Percentiles rank a stretch among this genome's conserved stretches.
phyloP scores from a whole-genome alignment of 2,113 vertebrate genomes.

The Entelurus aequoreus region DNA sequence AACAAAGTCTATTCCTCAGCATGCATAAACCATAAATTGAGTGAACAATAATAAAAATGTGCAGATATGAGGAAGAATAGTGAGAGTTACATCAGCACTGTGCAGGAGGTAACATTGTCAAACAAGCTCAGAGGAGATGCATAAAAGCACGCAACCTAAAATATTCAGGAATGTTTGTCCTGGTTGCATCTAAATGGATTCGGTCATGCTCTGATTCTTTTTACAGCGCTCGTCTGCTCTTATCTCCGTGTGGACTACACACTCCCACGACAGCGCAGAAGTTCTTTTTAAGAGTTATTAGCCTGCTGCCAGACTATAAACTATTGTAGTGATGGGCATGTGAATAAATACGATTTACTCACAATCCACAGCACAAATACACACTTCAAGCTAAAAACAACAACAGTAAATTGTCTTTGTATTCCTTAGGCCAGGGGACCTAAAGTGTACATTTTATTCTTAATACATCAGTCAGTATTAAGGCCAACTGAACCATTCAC shows the following conservation, averaged over 20 bases:
- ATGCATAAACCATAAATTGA: conserved; percentile 36
- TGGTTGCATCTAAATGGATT: conserved; percentile 41
- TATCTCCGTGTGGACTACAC: conserved; percentile 26
- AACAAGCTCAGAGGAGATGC: conserved; percentile 6
- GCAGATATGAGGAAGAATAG: not conserved
- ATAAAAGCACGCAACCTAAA: conserved; percentile 35
- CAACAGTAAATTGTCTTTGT: too few species aligned
- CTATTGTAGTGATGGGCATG: not conserved
- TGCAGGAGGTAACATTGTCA: conserved; percentile 10
- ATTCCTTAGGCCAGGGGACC: too few species aligned
- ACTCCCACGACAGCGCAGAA: conserved; percentile 22
- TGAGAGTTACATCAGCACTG: conserved; percentile 16
- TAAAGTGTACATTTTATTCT: too few species aligned
- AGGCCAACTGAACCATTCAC: too few species aligned
- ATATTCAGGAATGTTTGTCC: conserved; percentile 55
- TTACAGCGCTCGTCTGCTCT: conserved; percentile 16
- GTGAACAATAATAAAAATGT: conserved; percentile 31
- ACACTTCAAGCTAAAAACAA: too few species aligned
- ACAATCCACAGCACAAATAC: too few species aligned
- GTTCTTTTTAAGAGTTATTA: conserved; percentile 33
- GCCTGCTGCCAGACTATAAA: conserved; percentile 29
- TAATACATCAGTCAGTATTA: too few species aligned
- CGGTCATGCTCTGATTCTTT: conserved; percentile 30
- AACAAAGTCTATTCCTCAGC: conserved; percentile 34
- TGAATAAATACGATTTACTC: too few species aligned